Evolutionary conservation across 1,140 invertebrate genomes (phyloP).

Genomic region (Ctenoplectra terminalis): DNA sequence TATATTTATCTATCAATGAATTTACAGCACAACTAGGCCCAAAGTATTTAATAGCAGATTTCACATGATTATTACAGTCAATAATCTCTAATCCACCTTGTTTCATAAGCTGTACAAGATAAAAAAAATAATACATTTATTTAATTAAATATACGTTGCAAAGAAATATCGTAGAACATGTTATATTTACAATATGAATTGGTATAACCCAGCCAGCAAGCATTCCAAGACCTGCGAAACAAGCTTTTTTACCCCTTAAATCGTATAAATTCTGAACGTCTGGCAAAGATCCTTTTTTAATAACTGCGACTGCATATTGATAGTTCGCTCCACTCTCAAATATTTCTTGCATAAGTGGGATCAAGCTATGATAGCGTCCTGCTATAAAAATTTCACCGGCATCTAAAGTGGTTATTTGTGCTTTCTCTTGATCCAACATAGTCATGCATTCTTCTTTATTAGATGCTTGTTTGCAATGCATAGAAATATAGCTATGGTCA

Average conservation of each 20-base stretch:
- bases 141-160: slow-evolving; percentile 16
- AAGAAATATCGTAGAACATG: background rate
- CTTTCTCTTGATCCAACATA: slow-evolving; percentile 89
- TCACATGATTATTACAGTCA: slow-evolving; percentile 98
- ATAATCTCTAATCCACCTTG: slow-evolving; percentile 91
- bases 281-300: slow-evolving; percentile 87
- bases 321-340: slow-evolving; percentile 84
- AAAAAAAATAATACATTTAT: slow-evolving; percentile 42
- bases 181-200: slow-evolving; percentile 88
- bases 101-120: slow-evolving; percentile 88
- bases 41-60: slow-evolving; percentile 95
- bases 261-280: slow-evolving; percentile 87
- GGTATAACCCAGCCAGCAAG: slow-evolving; percentile 97
- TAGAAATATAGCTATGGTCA: slow-evolving; percentile 85
- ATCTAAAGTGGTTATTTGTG: slow-evolving; percentile 94
- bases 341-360: slow-evolving; percentile 93
- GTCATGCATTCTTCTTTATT: slow-evolving; percentile 93
- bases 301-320: slow-evolving; percentile 93
- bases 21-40: slow-evolving; percentile 96
- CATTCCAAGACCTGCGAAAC: slow-evolving; percentile 95
- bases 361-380: slow-evolving; percentile 95
- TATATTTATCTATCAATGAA: slow-evolving; percentile 95
- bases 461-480: slow-evolving; percentile 87
- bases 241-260: slow-evolving; percentile 90
- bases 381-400: slow-evolving; percentile 96